phyloP scores from a whole-genome alignment of 2,113 vertebrate genomes.

The Platycercus adscitus region DNA sequence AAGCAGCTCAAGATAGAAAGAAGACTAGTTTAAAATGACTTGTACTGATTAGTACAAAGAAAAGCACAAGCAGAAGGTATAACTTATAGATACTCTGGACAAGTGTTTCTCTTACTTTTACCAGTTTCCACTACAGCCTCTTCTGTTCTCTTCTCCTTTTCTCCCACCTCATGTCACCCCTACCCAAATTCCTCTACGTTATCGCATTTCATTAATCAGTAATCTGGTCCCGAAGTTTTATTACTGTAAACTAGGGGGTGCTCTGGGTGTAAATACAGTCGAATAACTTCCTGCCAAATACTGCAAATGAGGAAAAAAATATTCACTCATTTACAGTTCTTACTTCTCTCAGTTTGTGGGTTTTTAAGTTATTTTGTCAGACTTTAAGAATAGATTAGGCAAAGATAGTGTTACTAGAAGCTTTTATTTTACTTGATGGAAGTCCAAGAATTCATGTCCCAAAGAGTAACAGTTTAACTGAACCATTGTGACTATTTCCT shows the following conservation, averaged over 20 bases:
- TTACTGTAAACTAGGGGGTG: background rate
- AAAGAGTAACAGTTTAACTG: slow-evolving; percentile 40
- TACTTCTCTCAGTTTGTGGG: background rate
- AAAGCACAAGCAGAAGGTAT: background rate
- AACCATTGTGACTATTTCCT: slow-evolving; percentile 25
- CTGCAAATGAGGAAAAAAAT: background rate
- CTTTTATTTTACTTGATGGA: background rate
- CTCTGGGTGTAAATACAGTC: background rate
- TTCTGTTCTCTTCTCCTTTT: background rate
- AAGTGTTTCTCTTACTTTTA: background rate
- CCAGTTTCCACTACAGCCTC: background rate
- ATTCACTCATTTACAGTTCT: background rate
- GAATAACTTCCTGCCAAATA: background rate
- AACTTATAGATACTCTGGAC: background rate
- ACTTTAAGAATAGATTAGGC: background rate
- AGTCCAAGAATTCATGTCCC: slow-evolving; percentile 29
- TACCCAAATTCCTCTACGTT: background rate
- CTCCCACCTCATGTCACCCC: background rate
- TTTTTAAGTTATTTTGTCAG: background rate
- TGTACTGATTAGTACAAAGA: background rate
- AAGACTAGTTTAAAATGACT: background rate
- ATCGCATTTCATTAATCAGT: background rate
- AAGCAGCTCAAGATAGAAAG: background rate
- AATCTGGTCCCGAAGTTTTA: slow-evolving; percentile 22
- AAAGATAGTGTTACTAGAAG: background rate